These are phyloP conservation scores for Planococcus citri DNA, from an alignment of 1,140 invertebrate genomes.

Conservation along the genomic window DNA sequence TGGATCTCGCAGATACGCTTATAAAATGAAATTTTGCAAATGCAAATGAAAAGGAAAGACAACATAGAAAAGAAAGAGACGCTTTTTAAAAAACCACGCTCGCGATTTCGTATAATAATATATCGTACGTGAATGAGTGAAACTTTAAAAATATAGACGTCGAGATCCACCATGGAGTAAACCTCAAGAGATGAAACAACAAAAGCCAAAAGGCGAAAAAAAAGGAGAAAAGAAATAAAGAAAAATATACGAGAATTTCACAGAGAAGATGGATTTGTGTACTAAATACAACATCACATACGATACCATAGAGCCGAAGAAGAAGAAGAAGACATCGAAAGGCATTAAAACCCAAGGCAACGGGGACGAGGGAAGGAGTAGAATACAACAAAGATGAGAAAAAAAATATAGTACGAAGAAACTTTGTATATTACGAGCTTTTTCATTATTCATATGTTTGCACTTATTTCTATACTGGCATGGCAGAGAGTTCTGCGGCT, in stretches of 20 bases:
- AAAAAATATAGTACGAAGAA: not conserved
- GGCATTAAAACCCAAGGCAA: not conserved
- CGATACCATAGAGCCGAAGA: not conserved
- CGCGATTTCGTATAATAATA: no score
- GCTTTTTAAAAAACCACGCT: no score
- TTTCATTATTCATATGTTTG: slow-evolving; percentile 20
- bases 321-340: not conserved
- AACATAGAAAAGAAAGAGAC: no score
- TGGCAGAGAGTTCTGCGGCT: not conserved
- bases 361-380: no score
- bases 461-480: slow-evolving; percentile 9
- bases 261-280: not conserved
- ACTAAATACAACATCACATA: not conserved
- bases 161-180: no score
- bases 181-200: no score
- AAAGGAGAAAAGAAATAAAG: not conserved
- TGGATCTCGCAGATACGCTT: no score
- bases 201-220: not conserved
- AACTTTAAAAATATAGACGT: no score
- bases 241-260: not conserved
- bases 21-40: no score
- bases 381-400: not conserved
- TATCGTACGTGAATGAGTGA: no score
- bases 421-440: not conserved
- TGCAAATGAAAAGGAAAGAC: no score